Percentiles rank a stretch among this genome's conserved stretches.
These are phyloP conservation scores for Pygoscelis antarcticus DNA, from an alignment of 2,113 vertebrate species.

Conservation along the genomic window DNA sequence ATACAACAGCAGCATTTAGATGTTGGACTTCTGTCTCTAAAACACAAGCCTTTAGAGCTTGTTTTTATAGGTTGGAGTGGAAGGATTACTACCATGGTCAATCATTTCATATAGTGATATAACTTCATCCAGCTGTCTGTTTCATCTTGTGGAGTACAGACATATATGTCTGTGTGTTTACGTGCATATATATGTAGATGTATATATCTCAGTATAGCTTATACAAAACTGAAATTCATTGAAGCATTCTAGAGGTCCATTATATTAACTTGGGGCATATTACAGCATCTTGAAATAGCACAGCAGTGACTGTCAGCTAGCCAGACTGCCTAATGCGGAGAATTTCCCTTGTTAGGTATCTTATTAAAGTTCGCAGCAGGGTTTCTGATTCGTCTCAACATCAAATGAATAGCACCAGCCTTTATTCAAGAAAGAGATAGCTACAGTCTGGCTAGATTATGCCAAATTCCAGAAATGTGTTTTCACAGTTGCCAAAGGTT, in stretches of 20 bases:
- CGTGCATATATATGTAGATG: not conserved
- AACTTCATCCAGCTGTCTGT: not conserved
- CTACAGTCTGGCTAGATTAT: not conserved
- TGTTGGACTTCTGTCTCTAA: not conserved
- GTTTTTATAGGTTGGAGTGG: not conserved
- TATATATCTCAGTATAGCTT: not conserved
- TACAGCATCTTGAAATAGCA: conserved; percentile 40
- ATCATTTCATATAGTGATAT: not conserved
- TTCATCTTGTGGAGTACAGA: not conserved
- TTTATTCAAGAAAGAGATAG: conserved; percentile 35
- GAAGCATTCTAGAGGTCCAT: not conserved
- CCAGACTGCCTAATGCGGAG: conserved; percentile 47
- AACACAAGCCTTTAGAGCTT: not conserved
- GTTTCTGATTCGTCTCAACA: conserved; percentile 32
- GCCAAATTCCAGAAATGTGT: conserved; percentile 30
- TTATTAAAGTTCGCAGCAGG: conserved; percentile 65
- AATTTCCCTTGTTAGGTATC: conserved; percentile 57
- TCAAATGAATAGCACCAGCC: conserved; percentile 37
- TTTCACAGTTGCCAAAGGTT: not conserved
- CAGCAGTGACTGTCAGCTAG: conserved; percentile 44
- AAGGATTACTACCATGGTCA: not conserved
- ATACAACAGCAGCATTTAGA: not conserved
- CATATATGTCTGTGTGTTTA: not conserved
- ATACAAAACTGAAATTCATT: not conserved
- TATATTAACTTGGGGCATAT: conserved; percentile 1